Base-by-base conservation (phyloP, 2,797 vertebrate species). In the Rhabdophis nuchalis region DNA sequence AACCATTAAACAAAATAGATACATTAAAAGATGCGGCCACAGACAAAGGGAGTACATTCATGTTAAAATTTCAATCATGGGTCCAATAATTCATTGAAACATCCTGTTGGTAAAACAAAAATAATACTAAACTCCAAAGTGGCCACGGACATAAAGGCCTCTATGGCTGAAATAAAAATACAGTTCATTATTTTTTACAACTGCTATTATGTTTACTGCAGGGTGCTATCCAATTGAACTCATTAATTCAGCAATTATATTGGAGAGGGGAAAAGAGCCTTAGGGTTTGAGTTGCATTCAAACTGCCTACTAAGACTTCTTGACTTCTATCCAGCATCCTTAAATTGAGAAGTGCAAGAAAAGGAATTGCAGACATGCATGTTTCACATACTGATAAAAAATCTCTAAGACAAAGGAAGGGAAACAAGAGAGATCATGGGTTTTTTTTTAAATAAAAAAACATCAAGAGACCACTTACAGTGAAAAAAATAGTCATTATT, bases 121-220 rank as follows among this genome's bases (percentile, higher is more conserved):
- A 91, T 8, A 87, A 90, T 9, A 82, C 94, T 89, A 92, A 29
- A 32, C 18, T 89, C 93, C 56, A 86, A 96, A 94, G 92, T 93
- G 86, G 93, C 93, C 93, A 96, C 68, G 29, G 91, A 96, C 89
- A 96, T 94, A 64, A 94, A 94, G 92, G 95, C 58, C 91, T 93
- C 88, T 85, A 95, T 92, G 11, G 10, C 91, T 95, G 95, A 94
- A 95, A 94, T 89, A 94, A 92, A 90, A 96, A 95, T 91, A 46
- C 93, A 95, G 95, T 95, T 96, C 95, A 96, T 97, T 97, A 96
- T 95, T 96, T 97, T 97, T 97, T 96, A 96, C 87, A n/a, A 95
- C 92, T 97, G 96, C 94, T 97, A 97, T 95, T 96, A 95, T 94
- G 93, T 95, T 96, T 96, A 95, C 95, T 96, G 95, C 95, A 91